Conservation (phyloP, 2,888 invertebrate species). For the Tinea semifulvella region DNA sequence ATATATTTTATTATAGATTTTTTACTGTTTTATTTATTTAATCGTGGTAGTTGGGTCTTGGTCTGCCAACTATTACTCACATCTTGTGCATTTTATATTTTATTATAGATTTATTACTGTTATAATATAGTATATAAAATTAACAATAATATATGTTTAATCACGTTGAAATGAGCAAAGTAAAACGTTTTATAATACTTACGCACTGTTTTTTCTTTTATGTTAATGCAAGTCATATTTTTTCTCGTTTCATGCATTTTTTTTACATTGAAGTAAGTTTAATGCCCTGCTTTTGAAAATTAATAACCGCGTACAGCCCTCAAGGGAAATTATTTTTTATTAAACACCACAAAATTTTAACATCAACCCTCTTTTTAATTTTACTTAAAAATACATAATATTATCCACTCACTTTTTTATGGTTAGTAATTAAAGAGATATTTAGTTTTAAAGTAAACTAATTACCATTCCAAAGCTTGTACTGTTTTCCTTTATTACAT, state of each 20-base stretch:
- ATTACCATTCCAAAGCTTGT: not conserved
- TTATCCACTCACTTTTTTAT: constrained; percentile 14
- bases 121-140: not conserved
- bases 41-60: too few relatives aligned
- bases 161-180: not conserved
- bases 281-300: constrained; percentile 27
- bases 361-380: constrained; percentile 29
- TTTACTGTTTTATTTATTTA: too few relatives aligned
- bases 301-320: constrained; percentile 36
- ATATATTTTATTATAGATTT: too few relatives aligned
- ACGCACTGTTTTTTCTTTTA: too few relatives aligned
- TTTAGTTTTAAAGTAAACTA: not conserved
- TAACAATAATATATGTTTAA: not conserved
- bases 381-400: constrained; percentile 22
- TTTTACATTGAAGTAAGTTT: constrained; percentile 18
- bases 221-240: not conserved
- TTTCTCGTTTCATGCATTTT: constrained; percentile 14
- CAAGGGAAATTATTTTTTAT: constrained; percentile 43
- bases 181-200: not conserved
- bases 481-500: not conserved
- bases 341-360: constrained; percentile 29
- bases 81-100: too few relatives aligned
- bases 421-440: not conserved
- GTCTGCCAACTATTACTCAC: too few relatives aligned
- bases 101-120: not conserved